Percentiles rank a stretch among this genome's conserved stretches.
Evolutionary conservation across 2,113 vertebrate species (phyloP).

Genomic region (Budorcas taxicolor): DNA sequence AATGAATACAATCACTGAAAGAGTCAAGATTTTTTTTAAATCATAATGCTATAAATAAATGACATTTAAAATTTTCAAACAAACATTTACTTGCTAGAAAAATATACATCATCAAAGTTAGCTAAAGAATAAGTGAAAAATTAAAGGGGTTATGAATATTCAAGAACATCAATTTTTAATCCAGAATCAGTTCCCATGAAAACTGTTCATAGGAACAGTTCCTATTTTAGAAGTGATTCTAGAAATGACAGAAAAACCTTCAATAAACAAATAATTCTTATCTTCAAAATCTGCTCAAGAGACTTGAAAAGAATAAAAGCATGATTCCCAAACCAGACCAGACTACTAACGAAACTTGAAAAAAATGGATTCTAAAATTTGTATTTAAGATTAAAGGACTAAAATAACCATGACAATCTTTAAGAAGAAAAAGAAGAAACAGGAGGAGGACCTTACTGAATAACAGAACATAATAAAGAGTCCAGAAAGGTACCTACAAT

Average conservation of each 20-base stretch:
- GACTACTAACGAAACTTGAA: neutral
- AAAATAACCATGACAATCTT: neutral
- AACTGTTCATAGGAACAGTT: neutral
- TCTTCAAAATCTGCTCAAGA: neutral
- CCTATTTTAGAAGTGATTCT: neutral
- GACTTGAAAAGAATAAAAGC: slow-evolving; percentile 25
- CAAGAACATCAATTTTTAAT: slow-evolving; percentile 3
- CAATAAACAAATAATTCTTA: neutral
- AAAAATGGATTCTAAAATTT: neutral
- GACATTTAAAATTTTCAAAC: neutral
- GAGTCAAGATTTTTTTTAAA: neutral
- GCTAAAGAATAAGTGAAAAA: neutral
- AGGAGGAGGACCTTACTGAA: neutral
- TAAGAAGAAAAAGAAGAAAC: neutral
- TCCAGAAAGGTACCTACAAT: neutral
- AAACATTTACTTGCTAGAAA: neutral
- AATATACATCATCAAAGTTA: neutral
- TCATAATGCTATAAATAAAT: neutral
- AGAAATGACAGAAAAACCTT: neutral
- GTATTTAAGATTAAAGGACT: neutral
- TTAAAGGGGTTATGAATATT: neutral
- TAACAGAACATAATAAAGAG: neutral
- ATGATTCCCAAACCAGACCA: slow-evolving; percentile 14
- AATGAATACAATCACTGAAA: neutral
- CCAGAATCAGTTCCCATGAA: neutral